A percentile compares a stretch with the other conserved stretches of the same genome.
phyloP scores from a whole-genome alignment of 1,140 invertebrate species.

The Drosophila novamexicana region DNA sequence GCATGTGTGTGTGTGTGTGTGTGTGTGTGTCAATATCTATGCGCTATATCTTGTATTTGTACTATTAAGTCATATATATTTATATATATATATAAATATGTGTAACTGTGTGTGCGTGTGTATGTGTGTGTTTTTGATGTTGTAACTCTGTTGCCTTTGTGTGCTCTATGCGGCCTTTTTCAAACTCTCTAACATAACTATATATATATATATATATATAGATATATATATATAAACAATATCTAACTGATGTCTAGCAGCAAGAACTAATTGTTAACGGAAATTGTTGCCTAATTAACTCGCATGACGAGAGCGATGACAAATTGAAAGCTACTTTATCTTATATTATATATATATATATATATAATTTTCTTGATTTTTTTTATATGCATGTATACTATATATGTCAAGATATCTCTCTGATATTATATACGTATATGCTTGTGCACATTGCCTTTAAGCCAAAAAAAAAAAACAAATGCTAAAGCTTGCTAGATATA shows the following conservation, averaged over 20 bases:
- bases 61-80: conserved; percentile 13
- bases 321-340: conserved; percentile 34
- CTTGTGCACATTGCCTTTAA: conserved; percentile 10
- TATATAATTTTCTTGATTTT: conserved; percentile 7
- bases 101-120: neutral
- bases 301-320: neutral
- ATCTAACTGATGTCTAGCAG: conserved; percentile 36
- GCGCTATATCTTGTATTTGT: conserved; percentile 19
- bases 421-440: conserved; percentile 4
- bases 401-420: neutral
- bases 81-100: conserved; percentile 1
- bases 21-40: conserved; percentile 9
- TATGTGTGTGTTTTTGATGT: conserved; percentile 64
- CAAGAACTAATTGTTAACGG: conserved; percentile 47
- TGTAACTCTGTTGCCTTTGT: conserved; percentile 80
- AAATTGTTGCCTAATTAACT: conserved; percentile 46
- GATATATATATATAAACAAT: conserved; percentile 34
- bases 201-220: conserved; percentile 38
- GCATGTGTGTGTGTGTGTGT: conserved; percentile 3
- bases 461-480: neutral
- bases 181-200: conserved; percentile 49
- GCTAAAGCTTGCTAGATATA: conserved; percentile 11
- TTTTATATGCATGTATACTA: conserved; percentile 10
- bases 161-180: conserved; percentile 80
- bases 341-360: conserved; percentile 12